Conservation (phyloP, 2,888 invertebrate species). For the Melanophora roralis region DNA sequence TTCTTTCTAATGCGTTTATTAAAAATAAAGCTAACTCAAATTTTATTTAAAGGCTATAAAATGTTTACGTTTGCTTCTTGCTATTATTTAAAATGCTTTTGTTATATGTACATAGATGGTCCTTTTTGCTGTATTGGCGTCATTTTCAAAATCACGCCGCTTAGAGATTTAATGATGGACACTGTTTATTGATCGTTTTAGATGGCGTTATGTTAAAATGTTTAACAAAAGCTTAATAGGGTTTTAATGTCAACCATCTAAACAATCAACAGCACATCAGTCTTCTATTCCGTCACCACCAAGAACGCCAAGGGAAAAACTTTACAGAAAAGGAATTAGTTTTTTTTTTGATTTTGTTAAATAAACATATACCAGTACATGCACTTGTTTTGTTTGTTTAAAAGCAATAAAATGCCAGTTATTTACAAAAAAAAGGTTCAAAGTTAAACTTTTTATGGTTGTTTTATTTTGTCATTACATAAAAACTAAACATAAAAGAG, state of each 20-base stretch:
- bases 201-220: slow-evolving; percentile 58
- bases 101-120: too few relatives aligned
- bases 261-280: slow-evolving; percentile 40
- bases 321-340: slow-evolving; percentile 33
- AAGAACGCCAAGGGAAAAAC: neutral
- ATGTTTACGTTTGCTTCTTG: too few relatives aligned
- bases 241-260: slow-evolving; percentile 53
- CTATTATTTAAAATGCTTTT: too few relatives aligned
- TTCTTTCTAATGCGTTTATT: too few relatives aligned
- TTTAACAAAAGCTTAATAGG: slow-evolving; percentile 57
- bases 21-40: too few relatives aligned
- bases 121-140: slow-evolving; percentile 33
- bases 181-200: slow-evolving; percentile 44
- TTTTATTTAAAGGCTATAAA: too few relatives aligned
- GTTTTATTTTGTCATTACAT: neutral
- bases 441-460: neutral
- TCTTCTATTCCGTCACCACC: slow-evolving; percentile 13
- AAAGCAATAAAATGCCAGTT: neutral
- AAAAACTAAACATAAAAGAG: neutral
- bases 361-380: too few relatives aligned
- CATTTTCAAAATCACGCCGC: slow-evolving; percentile 41
- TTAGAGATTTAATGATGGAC: slow-evolving; percentile 56
- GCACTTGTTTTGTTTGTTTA: neutral
- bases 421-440: neutral
- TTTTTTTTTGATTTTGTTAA: neutral